phyloP scores from a whole-genome alignment of 2,797 vertebrate genomes.

The Cephalopachus bancanus region DNA sequence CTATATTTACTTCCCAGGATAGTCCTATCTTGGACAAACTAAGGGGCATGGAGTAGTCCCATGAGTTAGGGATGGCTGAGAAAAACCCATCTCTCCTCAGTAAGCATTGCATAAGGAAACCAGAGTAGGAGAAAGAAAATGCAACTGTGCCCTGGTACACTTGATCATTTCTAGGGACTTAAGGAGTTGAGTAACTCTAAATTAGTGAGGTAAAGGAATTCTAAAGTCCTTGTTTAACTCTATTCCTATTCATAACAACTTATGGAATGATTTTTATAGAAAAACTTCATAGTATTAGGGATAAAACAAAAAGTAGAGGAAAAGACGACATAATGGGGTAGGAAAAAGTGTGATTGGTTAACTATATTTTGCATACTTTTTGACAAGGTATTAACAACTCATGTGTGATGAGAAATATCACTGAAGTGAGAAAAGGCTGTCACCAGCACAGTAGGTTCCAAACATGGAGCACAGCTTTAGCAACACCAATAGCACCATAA shows the following conservation, averaged over 20 bases:
- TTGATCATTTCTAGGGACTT: neutral
- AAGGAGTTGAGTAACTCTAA: neutral
- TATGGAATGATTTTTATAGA: neutral
- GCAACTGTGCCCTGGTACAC: neutral
- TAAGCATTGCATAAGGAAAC: neutral
- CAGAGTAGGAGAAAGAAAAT: neutral
- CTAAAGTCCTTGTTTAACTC: neutral
- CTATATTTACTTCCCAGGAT: neutral
- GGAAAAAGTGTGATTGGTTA: neutral
- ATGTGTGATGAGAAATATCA: neutral
- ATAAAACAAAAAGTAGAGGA: neutral
- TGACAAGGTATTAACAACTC: neutral
- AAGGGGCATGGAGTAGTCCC: neutral
- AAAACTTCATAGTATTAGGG: neutral
- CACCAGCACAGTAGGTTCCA: neutral
- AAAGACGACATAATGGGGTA: neutral
- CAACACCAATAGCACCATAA: neutral
- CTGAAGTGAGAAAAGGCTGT: neutral
- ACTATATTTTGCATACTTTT: neutral
- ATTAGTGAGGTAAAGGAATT: neutral
- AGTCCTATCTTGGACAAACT: neutral
- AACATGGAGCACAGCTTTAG: rapidly evolving
- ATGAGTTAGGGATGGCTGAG: neutral
- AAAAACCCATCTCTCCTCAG: neutral
- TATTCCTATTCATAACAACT: neutral